Evolutionary conservation across 1,140 invertebrate species (phyloP).

Genomic region (Drosophila pachea): DNA sequence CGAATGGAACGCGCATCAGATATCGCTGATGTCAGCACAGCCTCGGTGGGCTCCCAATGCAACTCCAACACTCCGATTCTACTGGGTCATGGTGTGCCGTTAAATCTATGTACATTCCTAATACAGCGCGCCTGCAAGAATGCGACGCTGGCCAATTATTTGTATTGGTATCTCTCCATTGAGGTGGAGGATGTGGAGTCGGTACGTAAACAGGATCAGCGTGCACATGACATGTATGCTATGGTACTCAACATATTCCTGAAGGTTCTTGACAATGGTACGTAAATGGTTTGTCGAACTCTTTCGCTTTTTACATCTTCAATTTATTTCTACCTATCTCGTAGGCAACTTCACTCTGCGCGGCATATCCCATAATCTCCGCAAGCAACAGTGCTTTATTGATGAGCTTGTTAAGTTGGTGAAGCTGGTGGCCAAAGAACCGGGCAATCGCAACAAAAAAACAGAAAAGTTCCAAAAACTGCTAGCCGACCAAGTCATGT

Average conservation of each 20-base stretch:
- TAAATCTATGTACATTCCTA: slow-evolving; percentile 93
- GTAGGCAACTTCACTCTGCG: slow-evolving; percentile 80
- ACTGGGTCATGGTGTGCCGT: slow-evolving; percentile 72
- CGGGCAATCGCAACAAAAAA: slow-evolving; percentile 94
- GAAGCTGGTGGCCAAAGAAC: slow-evolving; percentile 93
- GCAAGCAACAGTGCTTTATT: slow-evolving; percentile 93
- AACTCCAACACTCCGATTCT: slow-evolving; percentile 79
- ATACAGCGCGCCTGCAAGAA: slow-evolving; percentile 94
- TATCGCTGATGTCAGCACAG: slow-evolving; percentile 9
- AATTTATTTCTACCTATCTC: neutral
- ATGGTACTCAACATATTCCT: slow-evolving; percentile 93
- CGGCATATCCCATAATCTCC: slow-evolving; percentile 85
- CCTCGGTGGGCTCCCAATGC: slow-evolving; percentile 57
- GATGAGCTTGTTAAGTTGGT: slow-evolving; percentile 94
- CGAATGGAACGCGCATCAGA: slow-evolving; percentile 17
- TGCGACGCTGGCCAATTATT: slow-evolving; percentile 94
- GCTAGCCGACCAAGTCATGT: slow-evolving; percentile 88
- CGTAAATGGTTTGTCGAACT: slow-evolving; percentile 42
- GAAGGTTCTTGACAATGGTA: slow-evolving; percentile 81
- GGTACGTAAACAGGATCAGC: slow-evolving; percentile 86
- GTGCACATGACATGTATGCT: slow-evolving; percentile 91
- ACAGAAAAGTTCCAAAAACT: slow-evolving; percentile 91
- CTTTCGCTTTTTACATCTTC: neutral
- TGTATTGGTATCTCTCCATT: slow-evolving; percentile 97
- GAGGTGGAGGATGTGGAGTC: slow-evolving; percentile 92